Conservation (phyloP, 2,888 invertebrate genomes). For the Cryptus armator region DNA sequence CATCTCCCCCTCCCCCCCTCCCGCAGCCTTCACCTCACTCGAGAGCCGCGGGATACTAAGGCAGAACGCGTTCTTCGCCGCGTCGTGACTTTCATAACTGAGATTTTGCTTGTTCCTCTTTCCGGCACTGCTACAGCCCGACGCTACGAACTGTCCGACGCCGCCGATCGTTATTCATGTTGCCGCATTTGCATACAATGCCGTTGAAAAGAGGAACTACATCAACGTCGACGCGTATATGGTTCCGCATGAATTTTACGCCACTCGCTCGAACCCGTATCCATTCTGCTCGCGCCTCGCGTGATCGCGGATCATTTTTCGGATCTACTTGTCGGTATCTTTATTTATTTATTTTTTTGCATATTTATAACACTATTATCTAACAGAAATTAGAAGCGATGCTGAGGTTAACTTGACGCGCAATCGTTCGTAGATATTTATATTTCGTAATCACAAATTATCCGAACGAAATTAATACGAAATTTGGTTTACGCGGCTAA, state of each 20-base stretch:
- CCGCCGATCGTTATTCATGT: slow-evolving; percentile 68
- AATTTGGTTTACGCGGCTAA: neutral
- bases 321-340: neutral
- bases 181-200: slow-evolving; percentile 75
- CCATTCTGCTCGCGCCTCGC: slow-evolving; percentile 45
- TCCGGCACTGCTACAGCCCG: slow-evolving; percentile 55
- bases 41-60: slow-evolving; percentile 42
- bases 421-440: neutral
- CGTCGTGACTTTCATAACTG: slow-evolving; percentile 71
- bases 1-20: neutral
- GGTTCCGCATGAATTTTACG: slow-evolving; percentile 64
- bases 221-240: slow-evolving; percentile 64
- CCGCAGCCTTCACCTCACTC: slow-evolving; percentile 7
- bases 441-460: neutral
- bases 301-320: slow-evolving; percentile 42
- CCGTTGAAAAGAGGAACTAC: slow-evolving; percentile 69
- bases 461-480: neutral
- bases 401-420: neutral
- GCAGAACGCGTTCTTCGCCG: slow-evolving; percentile 58
- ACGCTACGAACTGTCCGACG: slow-evolving; percentile 54
- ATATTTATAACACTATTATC: neutral
- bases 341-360: neutral
- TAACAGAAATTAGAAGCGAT: neutral
- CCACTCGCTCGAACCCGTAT: slow-evolving; percentile 22
- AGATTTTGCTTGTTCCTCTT: slow-evolving; percentile 68